A percentile compares a stretch with the other conserved stretches of the same genome.
Conservation (phyloP, 2,113 vertebrate species). For the Semicossyphus pulcher region DNA sequence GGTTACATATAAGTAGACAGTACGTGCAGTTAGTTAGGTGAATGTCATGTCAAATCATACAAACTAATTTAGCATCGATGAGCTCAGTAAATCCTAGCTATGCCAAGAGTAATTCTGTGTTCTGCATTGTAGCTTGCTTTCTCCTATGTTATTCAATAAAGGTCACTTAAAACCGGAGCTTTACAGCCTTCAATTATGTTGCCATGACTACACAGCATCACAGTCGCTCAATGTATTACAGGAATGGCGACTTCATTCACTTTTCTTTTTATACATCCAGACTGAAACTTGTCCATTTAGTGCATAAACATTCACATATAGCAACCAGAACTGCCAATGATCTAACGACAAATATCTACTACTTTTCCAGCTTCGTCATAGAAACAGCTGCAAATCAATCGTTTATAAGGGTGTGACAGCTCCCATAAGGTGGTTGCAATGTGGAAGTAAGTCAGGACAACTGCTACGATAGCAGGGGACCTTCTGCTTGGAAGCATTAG, state of each 20-base stretch:
- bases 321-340: too few species aligned
- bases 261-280: background rate
- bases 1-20: background rate
- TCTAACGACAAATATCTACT: too few species aligned
- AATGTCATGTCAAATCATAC: background rate
- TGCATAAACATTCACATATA: too few species aligned
- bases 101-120: background rate
- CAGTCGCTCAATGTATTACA: conserved; percentile 1
- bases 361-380: too few species aligned
- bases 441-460: background rate
- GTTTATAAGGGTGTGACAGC: too few species aligned
- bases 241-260: conserved; percentile 9
- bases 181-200: conserved; percentile 19
- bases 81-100: background rate
- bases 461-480: too few species aligned
- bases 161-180: conserved; percentile 7
- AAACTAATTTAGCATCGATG: background rate
- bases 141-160: conserved; percentile 7
- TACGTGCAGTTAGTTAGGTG: conserved; percentile 2
- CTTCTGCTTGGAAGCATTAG: too few species aligned
- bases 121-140: background rate
- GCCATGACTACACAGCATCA: conserved; percentile 40
- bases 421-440: too few species aligned
- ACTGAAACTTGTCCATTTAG: background rate
- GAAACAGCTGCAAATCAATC: too few species aligned